Conservation (phyloP, 2,888 invertebrate species). For the Pachydiplax longipennis region DNA sequence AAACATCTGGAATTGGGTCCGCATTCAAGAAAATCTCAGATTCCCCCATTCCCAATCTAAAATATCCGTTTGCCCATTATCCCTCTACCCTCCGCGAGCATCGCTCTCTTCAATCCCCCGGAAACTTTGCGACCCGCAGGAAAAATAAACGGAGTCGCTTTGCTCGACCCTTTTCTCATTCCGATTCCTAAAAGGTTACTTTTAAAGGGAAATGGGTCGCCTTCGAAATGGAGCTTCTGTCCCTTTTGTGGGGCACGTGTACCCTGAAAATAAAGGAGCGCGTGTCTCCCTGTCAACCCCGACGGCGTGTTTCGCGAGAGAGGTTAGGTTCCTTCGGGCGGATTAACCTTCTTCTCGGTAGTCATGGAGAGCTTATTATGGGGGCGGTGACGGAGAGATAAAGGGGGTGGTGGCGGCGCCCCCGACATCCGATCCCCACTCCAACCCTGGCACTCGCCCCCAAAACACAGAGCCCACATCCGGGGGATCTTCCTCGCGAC, state of each 20-base stretch:
- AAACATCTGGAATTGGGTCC: too few relatives aligned
- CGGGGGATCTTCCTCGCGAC: not conserved
- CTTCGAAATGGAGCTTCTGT: not conserved
- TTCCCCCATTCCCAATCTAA: not conserved
- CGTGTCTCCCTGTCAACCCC: not conserved
- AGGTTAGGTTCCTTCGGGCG: not conserved
- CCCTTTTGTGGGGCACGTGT: not conserved
- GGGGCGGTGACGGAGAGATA: not conserved
- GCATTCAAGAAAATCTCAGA: too few relatives aligned
- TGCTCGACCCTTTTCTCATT: not conserved
- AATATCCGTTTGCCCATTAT: too few relatives aligned
- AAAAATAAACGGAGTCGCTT: not conserved
- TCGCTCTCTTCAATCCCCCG: not conserved
- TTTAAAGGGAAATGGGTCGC: not conserved
- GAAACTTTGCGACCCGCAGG: not conserved
- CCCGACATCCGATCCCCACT: not conserved
- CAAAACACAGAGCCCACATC: not conserved
- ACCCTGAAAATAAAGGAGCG: not conserved
- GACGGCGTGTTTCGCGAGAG: not conserved
- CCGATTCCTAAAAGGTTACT: not conserved
- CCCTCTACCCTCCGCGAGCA: too few relatives aligned
- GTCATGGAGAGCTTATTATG: not conserved
- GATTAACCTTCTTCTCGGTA: not conserved
- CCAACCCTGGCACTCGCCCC: not conserved
- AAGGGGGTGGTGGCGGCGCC: not conserved